Percentiles rank a stretch among this genome's conserved stretches.
Conservation (phyloP, 2,797 vertebrate species). For the Cossypha heuglini region DNA sequence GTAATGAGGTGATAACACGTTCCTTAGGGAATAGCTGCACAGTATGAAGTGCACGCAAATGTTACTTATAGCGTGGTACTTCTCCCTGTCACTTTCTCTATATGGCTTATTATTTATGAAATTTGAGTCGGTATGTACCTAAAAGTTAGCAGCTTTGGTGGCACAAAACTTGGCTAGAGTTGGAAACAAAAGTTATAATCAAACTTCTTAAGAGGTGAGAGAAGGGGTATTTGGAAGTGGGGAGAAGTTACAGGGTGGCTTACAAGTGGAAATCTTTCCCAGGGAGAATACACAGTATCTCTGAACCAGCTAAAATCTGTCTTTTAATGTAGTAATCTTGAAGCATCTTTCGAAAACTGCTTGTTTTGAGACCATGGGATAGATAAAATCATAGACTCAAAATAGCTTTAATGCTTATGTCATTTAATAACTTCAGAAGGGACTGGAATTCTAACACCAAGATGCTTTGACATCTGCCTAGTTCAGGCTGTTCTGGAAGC, state of each 20-base stretch:
- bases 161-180: background rate
- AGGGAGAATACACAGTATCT: background rate
- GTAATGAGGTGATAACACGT: background rate
- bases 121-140: background rate
- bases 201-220: background rate
- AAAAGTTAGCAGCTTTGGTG: background rate
- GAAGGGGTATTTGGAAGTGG: background rate
- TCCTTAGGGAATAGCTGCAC: background rate
- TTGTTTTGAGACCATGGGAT: background rate
- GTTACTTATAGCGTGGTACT: background rate
- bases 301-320: background rate
- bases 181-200: background rate
- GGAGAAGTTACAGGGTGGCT: background rate
- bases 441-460: background rate
- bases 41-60: background rate
- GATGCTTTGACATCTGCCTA: background rate
- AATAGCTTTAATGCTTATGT: background rate
- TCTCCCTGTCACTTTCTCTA: background rate
- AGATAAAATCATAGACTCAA: background rate
- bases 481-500: background rate
- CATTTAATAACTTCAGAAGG: background rate
- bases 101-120: background rate
- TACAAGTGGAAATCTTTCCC: background rate
- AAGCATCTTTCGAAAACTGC: background rate
- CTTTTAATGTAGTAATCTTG: background rate